Conservation (phyloP, 2,797 vertebrate genomes). For the Sciurus carolinensis region DNA sequence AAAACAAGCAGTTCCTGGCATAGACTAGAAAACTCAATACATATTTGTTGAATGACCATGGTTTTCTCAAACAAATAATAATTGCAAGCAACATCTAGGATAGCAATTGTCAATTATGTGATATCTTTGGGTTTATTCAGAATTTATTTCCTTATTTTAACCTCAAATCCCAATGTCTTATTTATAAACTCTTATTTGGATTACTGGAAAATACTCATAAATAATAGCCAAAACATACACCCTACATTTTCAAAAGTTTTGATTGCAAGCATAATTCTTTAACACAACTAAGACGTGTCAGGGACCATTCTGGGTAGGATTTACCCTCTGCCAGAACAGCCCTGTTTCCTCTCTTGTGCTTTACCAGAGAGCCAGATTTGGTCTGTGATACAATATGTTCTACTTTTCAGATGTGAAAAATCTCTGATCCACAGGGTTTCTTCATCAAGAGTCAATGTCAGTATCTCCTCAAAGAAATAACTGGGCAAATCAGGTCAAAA, state of each 20-base stretch:
- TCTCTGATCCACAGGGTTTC: background rate
- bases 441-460: background rate
- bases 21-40: background rate
- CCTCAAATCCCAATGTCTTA: background rate
- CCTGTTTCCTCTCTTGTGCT: background rate
- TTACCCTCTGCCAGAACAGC: background rate
- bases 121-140: background rate
- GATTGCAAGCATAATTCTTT: background rate
- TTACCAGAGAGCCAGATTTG: background rate
- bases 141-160: background rate
- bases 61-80: constrained; percentile 54
- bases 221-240: background rate
- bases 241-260: background rate
- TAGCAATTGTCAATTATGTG: background rate
- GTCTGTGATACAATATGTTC: background rate
- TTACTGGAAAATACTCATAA: background rate
- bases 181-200: background rate
- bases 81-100: background rate
- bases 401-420: background rate
- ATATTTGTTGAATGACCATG: background rate
- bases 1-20: background rate
- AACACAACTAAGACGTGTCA: background rate
- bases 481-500: background rate
- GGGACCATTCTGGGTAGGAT: background rate
- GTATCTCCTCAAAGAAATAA: background rate